phyloP scores from a whole-genome alignment of 2,113 vertebrate genomes.

The Astatotilapia flaviijosephi region DNA sequence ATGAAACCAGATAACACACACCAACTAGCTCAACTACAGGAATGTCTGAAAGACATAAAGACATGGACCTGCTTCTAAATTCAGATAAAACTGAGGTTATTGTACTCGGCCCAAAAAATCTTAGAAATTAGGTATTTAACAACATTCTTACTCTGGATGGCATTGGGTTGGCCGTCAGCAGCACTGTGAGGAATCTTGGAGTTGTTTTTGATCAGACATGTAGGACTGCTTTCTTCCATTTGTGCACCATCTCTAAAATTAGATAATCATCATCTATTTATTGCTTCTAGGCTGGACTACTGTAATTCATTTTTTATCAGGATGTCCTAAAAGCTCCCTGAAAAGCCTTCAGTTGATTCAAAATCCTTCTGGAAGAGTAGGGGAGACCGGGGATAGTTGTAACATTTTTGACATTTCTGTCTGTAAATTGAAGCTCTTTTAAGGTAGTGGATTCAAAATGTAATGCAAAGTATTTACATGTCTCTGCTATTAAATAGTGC shows the following conservation, averaged over 20 bases:
- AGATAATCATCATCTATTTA: neutral
- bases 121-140: neutral
- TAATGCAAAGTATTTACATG: too few species aligned
- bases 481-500: too few species aligned
- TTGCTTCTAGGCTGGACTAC: neutral
- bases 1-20: neutral
- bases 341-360: neutral
- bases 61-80: neutral
- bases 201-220: neutral
- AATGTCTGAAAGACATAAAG: rapidly evolving
- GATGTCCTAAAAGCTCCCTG: neutral
- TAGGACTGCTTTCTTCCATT: neutral
- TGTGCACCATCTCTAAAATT: neutral
- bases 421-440: too few species aligned
- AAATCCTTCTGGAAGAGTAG: neutral
- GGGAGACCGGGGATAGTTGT: too few species aligned
- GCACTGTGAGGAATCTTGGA: neutral
- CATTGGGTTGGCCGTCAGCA: neutral
- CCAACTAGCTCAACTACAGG: neutral
- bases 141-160: neutral
- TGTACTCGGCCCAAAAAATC: neutral
- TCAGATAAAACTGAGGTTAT: neutral
- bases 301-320: neutral
- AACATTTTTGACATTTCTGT: too few species aligned
- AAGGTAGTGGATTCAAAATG: too few species aligned